Conservation (phyloP, 2,888 invertebrate genomes). For the Lydus trimaculatus region DNA sequence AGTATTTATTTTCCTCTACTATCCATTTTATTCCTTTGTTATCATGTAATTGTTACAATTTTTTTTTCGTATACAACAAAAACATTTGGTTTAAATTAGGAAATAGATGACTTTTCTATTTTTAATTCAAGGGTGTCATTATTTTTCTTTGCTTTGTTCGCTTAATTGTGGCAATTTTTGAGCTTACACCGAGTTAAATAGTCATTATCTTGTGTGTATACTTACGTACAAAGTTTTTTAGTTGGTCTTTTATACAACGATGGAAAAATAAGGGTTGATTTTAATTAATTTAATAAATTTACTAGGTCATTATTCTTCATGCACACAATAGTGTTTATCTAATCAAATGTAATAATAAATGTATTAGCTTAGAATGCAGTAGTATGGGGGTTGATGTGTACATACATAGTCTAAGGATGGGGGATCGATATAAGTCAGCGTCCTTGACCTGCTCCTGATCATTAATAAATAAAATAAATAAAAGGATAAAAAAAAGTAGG, state of each 20-base stretch:
- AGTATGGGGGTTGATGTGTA: neutral
- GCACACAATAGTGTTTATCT: neutral
- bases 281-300: constrained; percentile 6
- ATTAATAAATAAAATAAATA: neutral
- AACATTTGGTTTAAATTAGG: too few species aligned
- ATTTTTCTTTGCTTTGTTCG: too few species aligned
- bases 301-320: neutral
- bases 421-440: constrained; percentile 9
- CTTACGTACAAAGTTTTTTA: neutral
- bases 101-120: too few species aligned
- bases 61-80: too few species aligned
- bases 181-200: too few species aligned
- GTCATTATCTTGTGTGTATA: neutral
- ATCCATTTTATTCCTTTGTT: too few species aligned
- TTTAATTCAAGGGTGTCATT: too few species aligned
- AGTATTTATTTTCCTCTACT: too few species aligned
- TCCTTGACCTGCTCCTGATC: constrained; percentile 1
- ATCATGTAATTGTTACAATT: too few species aligned
- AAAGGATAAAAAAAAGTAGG: neutral
- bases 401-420: neutral
- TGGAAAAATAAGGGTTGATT: neutral
- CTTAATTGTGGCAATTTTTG: too few species aligned
- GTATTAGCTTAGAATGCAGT: too few species aligned
- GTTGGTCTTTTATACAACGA: neutral
- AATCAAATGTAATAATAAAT: constrained; percentile 7